Conservation (phyloP, 2,113 vertebrate genomes). For the Cochlearius cochlearius region DNA sequence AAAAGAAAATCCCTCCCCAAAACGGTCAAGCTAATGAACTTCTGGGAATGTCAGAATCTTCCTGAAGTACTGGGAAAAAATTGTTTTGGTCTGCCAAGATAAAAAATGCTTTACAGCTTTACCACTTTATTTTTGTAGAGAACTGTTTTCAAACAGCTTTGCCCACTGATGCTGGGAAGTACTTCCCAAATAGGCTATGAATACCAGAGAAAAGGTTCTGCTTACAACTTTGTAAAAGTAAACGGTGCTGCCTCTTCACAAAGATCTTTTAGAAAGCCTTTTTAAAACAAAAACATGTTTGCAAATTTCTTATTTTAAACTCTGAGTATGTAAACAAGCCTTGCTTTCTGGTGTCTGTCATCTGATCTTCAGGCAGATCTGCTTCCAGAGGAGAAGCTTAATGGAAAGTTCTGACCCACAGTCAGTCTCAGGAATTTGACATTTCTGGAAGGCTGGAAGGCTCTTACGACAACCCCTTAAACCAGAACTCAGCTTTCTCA, state of each 20-base stretch:
- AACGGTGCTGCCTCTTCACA: background rate
- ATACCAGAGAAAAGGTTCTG: background rate
- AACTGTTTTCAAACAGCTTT: slow-evolving; percentile 37
- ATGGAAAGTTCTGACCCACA: slow-evolving; percentile 46
- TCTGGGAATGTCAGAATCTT: background rate
- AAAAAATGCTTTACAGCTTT: slow-evolving; percentile 27
- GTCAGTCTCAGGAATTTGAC: slow-evolving; percentile 27
- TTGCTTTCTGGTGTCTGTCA: slow-evolving; percentile 30
- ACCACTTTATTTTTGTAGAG: background rate
- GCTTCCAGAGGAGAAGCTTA: slow-evolving; percentile 17
- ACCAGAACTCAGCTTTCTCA: background rate
- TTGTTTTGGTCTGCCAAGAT: background rate
- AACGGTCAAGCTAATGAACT: slow-evolving; percentile 19
- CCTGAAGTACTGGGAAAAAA: slow-evolving; percentile 27
- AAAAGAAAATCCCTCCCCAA: background rate
- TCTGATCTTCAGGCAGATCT: slow-evolving; percentile 3
- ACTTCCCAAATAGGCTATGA: slow-evolving; percentile 26
- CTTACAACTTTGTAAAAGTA: background rate
- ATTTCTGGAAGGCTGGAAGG: background rate
- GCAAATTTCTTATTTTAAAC: slow-evolving; percentile 27
- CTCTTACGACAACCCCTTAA: background rate
- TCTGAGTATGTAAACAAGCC: slow-evolving; percentile 14
- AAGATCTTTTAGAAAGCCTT: background rate
- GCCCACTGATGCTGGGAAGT: background rate
- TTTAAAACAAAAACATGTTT: background rate